Percentiles rank a stretch among this genome's conserved stretches.
phyloP scores from a whole-genome alignment of 1,140 invertebrate genomes.

The Calliphora vicina region DNA sequence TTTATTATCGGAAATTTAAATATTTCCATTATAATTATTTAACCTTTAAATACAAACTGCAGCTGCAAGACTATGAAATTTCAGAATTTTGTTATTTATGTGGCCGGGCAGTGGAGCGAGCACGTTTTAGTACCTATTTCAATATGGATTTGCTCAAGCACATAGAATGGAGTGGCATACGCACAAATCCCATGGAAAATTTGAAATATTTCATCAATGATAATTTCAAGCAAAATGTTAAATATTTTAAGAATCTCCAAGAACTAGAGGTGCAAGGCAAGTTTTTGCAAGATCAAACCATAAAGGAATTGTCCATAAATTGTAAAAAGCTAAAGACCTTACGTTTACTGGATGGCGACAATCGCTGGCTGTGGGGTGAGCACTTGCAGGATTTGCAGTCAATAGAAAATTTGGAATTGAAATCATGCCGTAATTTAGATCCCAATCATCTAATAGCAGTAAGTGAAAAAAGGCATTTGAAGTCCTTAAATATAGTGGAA shows the following conservation, averaged over 20 bases:
- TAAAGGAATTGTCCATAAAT: conserved; percentile 13
- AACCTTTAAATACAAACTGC: not conserved
- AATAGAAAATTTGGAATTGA: conserved; percentile 21
- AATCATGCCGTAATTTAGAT: conserved; percentile 20
- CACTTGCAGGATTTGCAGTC: not conserved
- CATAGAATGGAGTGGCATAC: not conserved
- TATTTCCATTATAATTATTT: conserved; percentile 5
- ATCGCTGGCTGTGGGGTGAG: conserved; percentile 20
- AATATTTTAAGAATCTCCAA: not conserved
- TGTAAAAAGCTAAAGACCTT: conserved; percentile 9
- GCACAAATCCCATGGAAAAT: conserved; percentile 21
- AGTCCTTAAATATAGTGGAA: conserved; percentile 19
- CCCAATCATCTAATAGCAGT: not conserved
- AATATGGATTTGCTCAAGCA: conserved; percentile 12
- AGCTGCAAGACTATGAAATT: conserved; percentile 15
- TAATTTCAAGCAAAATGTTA: conserved; percentile 19
- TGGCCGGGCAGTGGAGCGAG: not conserved
- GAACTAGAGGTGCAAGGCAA: conserved; percentile 28
- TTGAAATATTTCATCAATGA: conserved; percentile 23
- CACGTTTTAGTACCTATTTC: conserved; percentile 25
- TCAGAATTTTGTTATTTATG: conserved; percentile 22
- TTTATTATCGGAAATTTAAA: not conserved
- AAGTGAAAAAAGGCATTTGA: not conserved
- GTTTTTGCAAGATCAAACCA: conserved; percentile 27
- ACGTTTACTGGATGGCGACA: conserved; percentile 16